A percentile compares a stretch with the other conserved stretches of the same genome.
Conservation (phyloP, 2,888 invertebrate species). For the Pollenia amentaria region DNA sequence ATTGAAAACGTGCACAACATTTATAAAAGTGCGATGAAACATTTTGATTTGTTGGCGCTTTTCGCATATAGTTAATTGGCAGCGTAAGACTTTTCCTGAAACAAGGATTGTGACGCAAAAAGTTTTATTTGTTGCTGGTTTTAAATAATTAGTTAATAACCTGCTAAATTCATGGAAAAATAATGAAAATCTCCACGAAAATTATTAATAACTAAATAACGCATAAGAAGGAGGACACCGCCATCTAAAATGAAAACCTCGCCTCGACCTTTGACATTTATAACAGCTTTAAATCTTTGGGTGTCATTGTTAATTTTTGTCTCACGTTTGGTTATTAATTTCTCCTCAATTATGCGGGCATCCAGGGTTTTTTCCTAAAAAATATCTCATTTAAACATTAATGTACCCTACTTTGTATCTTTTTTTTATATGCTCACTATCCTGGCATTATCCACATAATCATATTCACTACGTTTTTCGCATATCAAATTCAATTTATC, state of each 20-base stretch:
- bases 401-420: neutral
- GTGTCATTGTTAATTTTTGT: constrained; percentile 79
- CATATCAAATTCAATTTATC: constrained; percentile 79
- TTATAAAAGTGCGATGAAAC: constrained; percentile 79
- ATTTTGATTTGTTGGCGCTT: constrained; percentile 79
- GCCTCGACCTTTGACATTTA: constrained; percentile 80
- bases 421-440: constrained; percentile 72
- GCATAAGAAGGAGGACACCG: constrained; percentile 80
- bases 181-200: constrained; percentile 79
- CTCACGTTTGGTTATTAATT: constrained; percentile 78
- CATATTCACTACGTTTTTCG: constrained; percentile 80
- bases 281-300: constrained; percentile 79
- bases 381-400: neutral
- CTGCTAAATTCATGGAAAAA: constrained; percentile 80
- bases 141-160: constrained; percentile 66
- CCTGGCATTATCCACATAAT: constrained; percentile 79
- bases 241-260: constrained; percentile 81
- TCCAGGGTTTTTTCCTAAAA: constrained; percentile 78
- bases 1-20: constrained; percentile 77
- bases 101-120: neutral
- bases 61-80: constrained; percentile 76
- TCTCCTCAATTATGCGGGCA: constrained; percentile 78
- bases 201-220: constrained; percentile 79
- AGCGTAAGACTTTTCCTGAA: constrained; percentile 77
- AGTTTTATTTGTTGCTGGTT: neutral